Conservation (phyloP, 2,888 invertebrate genomes). For the Melanophora roralis region DNA sequence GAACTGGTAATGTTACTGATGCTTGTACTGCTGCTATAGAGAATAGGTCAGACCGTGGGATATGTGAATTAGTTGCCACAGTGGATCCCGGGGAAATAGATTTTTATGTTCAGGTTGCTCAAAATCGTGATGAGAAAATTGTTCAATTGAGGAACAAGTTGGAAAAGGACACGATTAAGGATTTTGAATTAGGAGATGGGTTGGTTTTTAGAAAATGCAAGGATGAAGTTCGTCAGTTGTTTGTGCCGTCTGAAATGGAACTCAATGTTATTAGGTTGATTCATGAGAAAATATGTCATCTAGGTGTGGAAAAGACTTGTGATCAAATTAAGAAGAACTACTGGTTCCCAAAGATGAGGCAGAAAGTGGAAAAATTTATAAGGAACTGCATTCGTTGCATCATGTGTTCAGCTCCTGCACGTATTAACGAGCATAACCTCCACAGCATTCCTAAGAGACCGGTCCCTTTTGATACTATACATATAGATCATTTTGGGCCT, state of each 20-base stretch:
- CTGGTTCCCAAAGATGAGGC: conserved; percentile 17
- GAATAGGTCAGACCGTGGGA: no score
- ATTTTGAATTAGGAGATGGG: neutral
- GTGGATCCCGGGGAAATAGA: no score
- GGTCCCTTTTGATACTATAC: conserved; percentile 14
- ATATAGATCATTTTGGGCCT: conserved; percentile 1
- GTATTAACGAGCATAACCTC: conserved; percentile 1
- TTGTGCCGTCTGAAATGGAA: neutral
- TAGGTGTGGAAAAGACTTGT: conserved; percentile 1
- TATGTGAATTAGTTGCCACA: no score
- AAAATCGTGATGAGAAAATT: conserved; percentile 13
- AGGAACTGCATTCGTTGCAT: conserved; percentile 11
- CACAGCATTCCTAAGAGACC: conserved; percentile 7
- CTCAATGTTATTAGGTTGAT: neutral
- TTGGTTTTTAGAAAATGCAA: neutral
- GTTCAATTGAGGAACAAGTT: neutral
- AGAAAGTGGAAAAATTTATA: neutral
- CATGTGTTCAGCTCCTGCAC: conserved; percentile 2
- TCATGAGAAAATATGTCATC: neutral
- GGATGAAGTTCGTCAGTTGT: neutral
- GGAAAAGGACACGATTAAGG: neutral
- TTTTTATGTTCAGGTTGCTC: conserved; percentile 38
- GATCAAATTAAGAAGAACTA: neutral
- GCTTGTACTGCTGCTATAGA: no score
- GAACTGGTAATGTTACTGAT: no score